These are phyloP conservation scores for Clarias gariepinus DNA, from an alignment of 2,113 vertebrate genomes.

Conservation along the genomic window DNA sequence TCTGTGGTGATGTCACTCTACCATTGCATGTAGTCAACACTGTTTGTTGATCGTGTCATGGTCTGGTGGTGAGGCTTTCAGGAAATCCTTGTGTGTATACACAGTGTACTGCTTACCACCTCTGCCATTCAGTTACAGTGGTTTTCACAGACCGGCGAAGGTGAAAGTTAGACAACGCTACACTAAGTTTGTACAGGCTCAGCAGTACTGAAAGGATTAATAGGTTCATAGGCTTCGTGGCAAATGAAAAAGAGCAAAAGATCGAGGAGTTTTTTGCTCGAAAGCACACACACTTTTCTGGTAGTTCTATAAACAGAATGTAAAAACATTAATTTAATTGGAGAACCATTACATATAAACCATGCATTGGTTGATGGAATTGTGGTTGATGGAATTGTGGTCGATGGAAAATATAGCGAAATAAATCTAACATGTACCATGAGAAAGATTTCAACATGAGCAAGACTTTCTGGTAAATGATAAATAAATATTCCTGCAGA, in stretches of 20 bases:
- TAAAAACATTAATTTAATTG: slow-evolving; percentile 36
- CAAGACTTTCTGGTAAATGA: slow-evolving; percentile 53
- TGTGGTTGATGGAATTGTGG: slow-evolving; percentile 45
- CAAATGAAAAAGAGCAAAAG: background rate
- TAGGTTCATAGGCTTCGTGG: background rate
- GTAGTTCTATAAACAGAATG: slow-evolving; percentile 21
- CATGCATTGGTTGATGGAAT: slow-evolving; percentile 24
- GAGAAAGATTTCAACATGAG: slow-evolving; percentile 50
- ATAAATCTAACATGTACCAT: slow-evolving; percentile 47
- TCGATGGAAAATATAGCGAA: slow-evolving; percentile 45
- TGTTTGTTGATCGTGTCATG: slow-evolving; percentile 46
- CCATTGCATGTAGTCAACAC: slow-evolving; percentile 30
- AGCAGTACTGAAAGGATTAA: slow-evolving; percentile 21
- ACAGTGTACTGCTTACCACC: slow-evolving; percentile 23
- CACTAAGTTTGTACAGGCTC: background rate
- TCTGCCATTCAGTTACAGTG: slow-evolving; percentile 15
- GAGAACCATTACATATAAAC: slow-evolving; percentile 18
- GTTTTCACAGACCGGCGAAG: background rate
- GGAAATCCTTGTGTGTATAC: slow-evolving; percentile 22
- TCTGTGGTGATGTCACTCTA: slow-evolving; percentile 36
- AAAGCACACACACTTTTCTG: slow-evolving; percentile 28
- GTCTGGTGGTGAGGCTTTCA: slow-evolving; percentile 22
- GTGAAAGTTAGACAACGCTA: background rate
- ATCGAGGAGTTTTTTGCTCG: background rate
- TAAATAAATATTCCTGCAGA: slow-evolving; percentile 55